Percentiles rank a stretch among this genome's conserved stretches.
Conservation (phyloP, 37 sponge, comb jelly and placozoan species). For the Sycon ciliatum region DNA sequence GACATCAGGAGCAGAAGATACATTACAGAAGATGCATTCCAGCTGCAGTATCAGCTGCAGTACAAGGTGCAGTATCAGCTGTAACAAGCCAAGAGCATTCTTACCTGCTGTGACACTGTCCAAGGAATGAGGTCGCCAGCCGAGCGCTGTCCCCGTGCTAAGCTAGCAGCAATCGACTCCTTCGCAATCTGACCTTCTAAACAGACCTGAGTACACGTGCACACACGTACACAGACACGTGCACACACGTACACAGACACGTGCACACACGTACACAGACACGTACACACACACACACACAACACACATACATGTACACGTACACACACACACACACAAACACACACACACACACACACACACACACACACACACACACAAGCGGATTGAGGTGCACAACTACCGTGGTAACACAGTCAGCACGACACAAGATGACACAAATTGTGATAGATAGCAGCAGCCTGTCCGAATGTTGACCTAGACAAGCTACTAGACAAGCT, state of each 20-base stretch:
- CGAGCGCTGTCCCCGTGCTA: conserved; percentile 67
- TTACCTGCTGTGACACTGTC: conserved; percentile 84
- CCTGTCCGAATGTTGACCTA: too few species aligned
- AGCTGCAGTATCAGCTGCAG: too few species aligned
- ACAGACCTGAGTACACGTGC: conserved; percentile 55
- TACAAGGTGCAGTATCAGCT: too few species aligned
- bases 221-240: background rate
- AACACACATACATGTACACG: background rate
- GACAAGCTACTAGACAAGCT: too few species aligned
- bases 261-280: background rate
- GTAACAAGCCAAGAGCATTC: too few species aligned
- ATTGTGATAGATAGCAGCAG: too few species aligned
- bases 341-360: conserved; percentile 5
- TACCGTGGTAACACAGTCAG: too few species aligned
- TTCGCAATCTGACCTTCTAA: conserved; percentile 78
- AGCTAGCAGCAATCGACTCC: conserved; percentile 43
- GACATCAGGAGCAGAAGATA: too few species aligned
- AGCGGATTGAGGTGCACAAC: background rate
- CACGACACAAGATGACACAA: too few species aligned
- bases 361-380: conserved; percentile 1
- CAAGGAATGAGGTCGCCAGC: conserved; percentile 97
- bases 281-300: background rate
- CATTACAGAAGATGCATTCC: too few species aligned
- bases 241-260: background rate
- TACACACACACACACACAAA: background rate